Percentiles rank a stretch among this genome's conserved stretches.
These are phyloP conservation scores for Aplidium turbinatum DNA, from an alignment of 23 tunicate genomes.

Conservation along the genomic window DNA sequence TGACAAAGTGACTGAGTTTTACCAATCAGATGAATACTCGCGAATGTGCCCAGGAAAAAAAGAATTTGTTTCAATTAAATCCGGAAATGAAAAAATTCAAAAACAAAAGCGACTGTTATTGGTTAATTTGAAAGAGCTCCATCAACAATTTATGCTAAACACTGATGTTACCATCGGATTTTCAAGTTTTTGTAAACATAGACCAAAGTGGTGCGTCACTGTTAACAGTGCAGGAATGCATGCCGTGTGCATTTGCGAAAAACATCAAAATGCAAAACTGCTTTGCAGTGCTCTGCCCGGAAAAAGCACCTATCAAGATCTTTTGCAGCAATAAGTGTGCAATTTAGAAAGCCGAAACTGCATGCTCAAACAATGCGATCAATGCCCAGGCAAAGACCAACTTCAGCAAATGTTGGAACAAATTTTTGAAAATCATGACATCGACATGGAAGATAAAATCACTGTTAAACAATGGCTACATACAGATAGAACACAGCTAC, in stretches of 20 bases:
- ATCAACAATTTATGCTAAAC: neutral
- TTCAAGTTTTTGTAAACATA: conserved; percentile 1
- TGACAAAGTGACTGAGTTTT: neutral
- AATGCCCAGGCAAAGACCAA: neutral
- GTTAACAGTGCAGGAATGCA: neutral
- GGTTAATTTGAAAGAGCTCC: conserved; percentile 5
- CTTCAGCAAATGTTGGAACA: conserved; percentile 5
- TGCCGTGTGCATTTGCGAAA: conserved; percentile 1
- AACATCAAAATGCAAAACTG: conserved; percentile 20
- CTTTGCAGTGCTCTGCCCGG: conserved; percentile 8
- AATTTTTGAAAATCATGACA: too few species aligned
- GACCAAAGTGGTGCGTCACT: conserved; percentile 12
- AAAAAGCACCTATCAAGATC: neutral
- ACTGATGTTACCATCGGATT: neutral
- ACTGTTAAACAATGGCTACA: conserved; percentile 23
- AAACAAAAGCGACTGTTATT: conserved; percentile 4
- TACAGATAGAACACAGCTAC: conserved; percentile 16
- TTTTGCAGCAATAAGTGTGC: neutral
- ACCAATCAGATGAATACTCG: conserved; percentile 5
- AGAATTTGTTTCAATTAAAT: conserved; percentile 11
- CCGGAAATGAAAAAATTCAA: neutral
- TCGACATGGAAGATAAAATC: neutral
- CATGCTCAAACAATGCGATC: neutral
- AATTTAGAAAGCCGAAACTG: neutral
- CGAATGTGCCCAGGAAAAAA: conserved; percentile 8